Percentiles rank a stretch among this genome's conserved stretches.
Evolutionary conservation across 35 echinoderm and acorn worm genomes (phyloP).

Genomic region (Eucidaris tribuloides): DNA sequence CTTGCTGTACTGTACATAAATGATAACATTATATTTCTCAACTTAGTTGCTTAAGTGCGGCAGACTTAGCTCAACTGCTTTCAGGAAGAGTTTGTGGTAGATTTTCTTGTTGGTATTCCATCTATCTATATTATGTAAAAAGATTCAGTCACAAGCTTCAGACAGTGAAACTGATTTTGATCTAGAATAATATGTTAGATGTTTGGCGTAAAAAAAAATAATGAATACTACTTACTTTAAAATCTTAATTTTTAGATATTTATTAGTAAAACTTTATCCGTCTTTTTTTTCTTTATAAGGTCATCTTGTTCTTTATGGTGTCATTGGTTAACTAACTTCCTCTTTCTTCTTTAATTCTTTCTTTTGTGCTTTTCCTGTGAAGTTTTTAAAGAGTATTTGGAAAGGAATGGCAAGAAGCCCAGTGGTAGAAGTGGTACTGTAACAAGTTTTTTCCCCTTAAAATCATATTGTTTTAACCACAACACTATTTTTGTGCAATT

Average conservation of each 20-base stretch:
- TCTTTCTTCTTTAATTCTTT: background rate
- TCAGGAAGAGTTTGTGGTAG: too few relatives aligned
- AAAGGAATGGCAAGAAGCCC: background rate
- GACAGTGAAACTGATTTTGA: too few relatives aligned
- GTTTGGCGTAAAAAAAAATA: too few relatives aligned
- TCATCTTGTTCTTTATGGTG: background rate
- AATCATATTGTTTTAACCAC: background rate
- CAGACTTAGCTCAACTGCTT: too few relatives aligned
- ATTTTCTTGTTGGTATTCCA: too few relatives aligned
- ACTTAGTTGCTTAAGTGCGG: too few relatives aligned
- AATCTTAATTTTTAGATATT: background rate
- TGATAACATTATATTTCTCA: too few relatives aligned
- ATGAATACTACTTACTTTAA: too few relatives aligned
- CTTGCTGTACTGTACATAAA: too few relatives aligned
- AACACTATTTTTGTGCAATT: background rate
- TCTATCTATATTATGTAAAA: too few relatives aligned
- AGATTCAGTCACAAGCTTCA: too few relatives aligned
- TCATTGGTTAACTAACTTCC: background rate
- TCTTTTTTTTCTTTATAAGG: background rate
- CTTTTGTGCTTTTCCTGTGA: background rate
- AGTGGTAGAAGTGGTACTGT: constrained; percentile 5
- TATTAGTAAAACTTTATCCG: background rate
- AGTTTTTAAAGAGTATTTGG: constrained; percentile 47
- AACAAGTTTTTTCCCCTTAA: background rate
- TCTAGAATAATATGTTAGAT: too few relatives aligned